Conservation (phyloP, 2,888 invertebrate genomes). For the Agonopterix alstromeriana region DNA sequence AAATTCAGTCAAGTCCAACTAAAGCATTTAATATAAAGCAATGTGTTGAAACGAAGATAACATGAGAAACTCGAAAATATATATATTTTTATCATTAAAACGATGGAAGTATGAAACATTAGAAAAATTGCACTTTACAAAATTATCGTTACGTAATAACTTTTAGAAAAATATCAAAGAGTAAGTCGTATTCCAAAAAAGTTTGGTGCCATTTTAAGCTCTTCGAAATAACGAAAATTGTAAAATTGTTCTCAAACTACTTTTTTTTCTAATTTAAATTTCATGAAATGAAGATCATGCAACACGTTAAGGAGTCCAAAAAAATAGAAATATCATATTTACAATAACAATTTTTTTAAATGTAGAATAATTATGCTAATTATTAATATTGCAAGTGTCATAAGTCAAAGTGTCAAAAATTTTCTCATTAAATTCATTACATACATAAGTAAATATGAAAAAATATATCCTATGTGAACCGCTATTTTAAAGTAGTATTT, state of each 20-base stretch:
- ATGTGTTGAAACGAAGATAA: not conserved
- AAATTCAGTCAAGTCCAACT: slow-evolving; percentile 59
- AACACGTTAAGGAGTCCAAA: slow-evolving; percentile 22
- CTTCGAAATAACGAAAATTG: slow-evolving; percentile 20
- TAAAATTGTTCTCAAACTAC: slow-evolving; percentile 8
- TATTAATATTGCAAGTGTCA: slow-evolving; percentile 63
- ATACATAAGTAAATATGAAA: slow-evolving; percentile 46
- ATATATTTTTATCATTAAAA: not conserved
- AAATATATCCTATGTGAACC: slow-evolving; percentile 58
- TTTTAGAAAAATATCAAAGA: slow-evolving; percentile 25
- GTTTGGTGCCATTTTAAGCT: slow-evolving; percentile 42
- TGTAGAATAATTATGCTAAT: slow-evolving; percentile 30
- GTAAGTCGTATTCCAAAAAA: slow-evolving; percentile 8
- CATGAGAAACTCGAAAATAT: not conserved
- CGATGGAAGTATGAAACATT: not conserved
- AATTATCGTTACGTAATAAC: not conserved
- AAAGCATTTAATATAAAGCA: slow-evolving; percentile 30
- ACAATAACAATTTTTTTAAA: slow-evolving; percentile 43
- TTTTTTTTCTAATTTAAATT: not conserved
- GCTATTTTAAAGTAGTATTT: slow-evolving; percentile 33
- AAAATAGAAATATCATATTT: slow-evolving; percentile 37
- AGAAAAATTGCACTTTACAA: slow-evolving; percentile 1
- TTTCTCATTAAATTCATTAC: slow-evolving; percentile 14
- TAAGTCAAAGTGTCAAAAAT: slow-evolving; percentile 36
- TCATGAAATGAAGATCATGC: slow-evolving; percentile 25